These are phyloP conservation scores for Catamblyrhynchus diadema DNA, from an alignment of 2,797 vertebrate species.

Conservation along the genomic window DNA sequence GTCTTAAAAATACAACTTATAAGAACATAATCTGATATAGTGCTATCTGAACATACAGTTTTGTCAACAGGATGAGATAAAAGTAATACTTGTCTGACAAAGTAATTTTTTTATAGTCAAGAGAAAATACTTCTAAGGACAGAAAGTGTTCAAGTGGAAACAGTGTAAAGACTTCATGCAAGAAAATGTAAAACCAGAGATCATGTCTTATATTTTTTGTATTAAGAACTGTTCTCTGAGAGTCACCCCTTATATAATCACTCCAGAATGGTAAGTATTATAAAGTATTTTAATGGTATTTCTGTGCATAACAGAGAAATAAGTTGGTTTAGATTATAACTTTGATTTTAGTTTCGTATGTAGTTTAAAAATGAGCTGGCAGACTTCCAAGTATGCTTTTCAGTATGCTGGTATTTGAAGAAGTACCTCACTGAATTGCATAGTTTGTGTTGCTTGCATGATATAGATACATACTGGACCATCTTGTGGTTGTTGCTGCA, in stretches of 20 bases:
- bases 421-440: background rate
- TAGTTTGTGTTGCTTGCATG: background rate
- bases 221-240: constrained; percentile 2
- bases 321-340: background rate
- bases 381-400: constrained; percentile 8
- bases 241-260: background rate
- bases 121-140: background rate
- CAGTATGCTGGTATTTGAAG: background rate
- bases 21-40: background rate
- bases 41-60: background rate
- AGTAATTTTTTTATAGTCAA: background rate
- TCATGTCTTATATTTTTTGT: background rate
- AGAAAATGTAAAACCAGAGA: constrained; percentile 20
- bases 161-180: background rate
- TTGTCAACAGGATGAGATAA: background rate
- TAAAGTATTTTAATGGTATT: background rate
- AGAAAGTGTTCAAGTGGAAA: background rate
- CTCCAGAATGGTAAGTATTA: background rate
- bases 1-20: background rate
- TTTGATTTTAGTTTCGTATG: background rate
- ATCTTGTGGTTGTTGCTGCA: constrained; percentile 23
- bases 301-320: background rate
- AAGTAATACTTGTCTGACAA: background rate
- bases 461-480: constrained; percentile 2
- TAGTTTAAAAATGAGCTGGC: constrained; percentile 3